Evolutionary conservation across 2,888 invertebrate species (phyloP).

Genomic region (Cerastis rubricosa): DNA sequence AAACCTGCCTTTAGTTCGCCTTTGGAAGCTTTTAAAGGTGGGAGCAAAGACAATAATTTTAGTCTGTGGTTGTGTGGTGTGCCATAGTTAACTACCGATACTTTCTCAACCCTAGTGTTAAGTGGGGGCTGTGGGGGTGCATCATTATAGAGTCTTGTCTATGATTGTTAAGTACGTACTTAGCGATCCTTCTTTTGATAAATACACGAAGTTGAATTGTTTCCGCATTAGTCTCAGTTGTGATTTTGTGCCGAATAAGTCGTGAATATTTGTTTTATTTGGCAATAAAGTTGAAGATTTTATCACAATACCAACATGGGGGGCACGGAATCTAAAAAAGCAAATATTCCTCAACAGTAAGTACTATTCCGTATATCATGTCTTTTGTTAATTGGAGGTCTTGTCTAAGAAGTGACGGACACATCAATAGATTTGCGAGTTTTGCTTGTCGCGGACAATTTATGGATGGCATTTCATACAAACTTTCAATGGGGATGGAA

Average conservation of each 20-base stretch:
- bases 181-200: background rate
- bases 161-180: slow-evolving; percentile 4
- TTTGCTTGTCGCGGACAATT: background rate
- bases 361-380: background rate
- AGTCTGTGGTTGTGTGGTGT: background rate
- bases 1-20: too few species aligned
- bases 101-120: slow-evolving; percentile 4
- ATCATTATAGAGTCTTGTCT: background rate
- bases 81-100: background rate
- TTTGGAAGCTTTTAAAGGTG: too few species aligned
- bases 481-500: too few species aligned
- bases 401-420: background rate
- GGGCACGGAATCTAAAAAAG: background rate
- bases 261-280: background rate
- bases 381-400: too few species aligned
- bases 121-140: background rate
- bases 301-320: slow-evolving; percentile 2
- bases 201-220: background rate
- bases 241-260: background rate
- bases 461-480: too few species aligned
- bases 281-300: background rate
- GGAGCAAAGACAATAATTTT: background rate
- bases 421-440: background rate
- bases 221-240: background rate
- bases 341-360: background rate